A percentile compares a stretch with the other conserved stretches of the same genome.
Evolutionary conservation across 2,888 invertebrate genomes (phyloP).

Genomic region (Leucophenga montana): DNA sequence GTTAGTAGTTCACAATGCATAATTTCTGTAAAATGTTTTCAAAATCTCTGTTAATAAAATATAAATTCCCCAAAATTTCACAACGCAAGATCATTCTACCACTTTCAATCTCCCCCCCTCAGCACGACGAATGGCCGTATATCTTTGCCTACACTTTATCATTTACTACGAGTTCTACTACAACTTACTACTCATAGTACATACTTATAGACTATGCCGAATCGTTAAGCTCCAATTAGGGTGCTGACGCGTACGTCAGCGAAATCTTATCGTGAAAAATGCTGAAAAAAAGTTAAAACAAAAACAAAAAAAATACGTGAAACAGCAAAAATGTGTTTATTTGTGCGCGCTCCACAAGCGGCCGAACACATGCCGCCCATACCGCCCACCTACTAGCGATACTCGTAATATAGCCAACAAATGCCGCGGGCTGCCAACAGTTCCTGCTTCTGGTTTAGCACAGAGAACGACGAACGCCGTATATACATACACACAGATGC

Average conservation of each 20-base stretch:
- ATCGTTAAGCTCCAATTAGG: conserved; percentile 65
- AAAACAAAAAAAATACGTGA: conserved; percentile 41
- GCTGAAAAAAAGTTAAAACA: conserved; percentile 28
- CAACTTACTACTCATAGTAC: neutral
- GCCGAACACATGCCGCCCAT: conserved; percentile 35
- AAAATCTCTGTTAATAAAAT: too few relatives aligned
- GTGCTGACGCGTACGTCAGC: conserved; percentile 58
- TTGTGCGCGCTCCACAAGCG: conserved; percentile 36
- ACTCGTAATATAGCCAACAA: conserved; percentile 12
- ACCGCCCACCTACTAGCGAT: conserved; percentile 18
- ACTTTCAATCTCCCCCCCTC: too few relatives aligned
- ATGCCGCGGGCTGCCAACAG: conserved; percentile 49
- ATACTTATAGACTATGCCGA: neutral
- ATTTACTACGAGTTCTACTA: too few relatives aligned
- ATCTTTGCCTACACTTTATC: too few relatives aligned
- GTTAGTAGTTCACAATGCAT: too few relatives aligned
- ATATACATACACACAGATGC: conserved; percentile 25
- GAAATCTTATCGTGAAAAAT: conserved; percentile 62
- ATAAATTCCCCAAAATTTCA: too few relatives aligned
- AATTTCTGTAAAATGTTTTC: too few relatives aligned
- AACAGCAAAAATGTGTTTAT: conserved; percentile 58
- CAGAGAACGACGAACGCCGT: conserved; percentile 20
- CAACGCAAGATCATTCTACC: too few relatives aligned
- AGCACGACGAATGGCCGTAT: too few relatives aligned
- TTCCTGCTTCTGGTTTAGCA: conserved; percentile 64